Evolutionary conservation across 2,888 invertebrate genomes (phyloP), one percentile per base, ranked within the genome.

Genomic region (Dimorphilus gyrociliatus): DNA sequence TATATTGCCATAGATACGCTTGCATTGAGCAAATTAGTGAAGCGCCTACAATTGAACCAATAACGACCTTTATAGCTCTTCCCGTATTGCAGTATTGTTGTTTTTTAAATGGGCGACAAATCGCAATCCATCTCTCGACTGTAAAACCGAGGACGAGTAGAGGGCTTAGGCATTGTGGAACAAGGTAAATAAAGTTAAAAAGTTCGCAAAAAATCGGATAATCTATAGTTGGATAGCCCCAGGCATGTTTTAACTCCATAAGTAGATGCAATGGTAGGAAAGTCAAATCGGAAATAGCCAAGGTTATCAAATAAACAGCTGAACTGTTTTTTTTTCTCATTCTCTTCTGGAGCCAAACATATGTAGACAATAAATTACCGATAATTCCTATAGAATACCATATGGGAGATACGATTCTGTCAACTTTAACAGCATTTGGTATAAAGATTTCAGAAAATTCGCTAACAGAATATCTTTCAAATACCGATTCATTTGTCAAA

Each of bases 91-190:
- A 60, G 37, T 42, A 55, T 16, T 38, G 39, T 27, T 53, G 51
- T 33, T 55, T 53, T 27, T 39, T 35, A 37, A 56, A 60, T 1
- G 54, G 53, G 23, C 48, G 44, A 31, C 53, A 55, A 15, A 54
- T 46, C 4, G 58, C 57, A 19, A 60, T 54, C 40, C 53, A 60
- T 8, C 60, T 36, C 32, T 60, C 60, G 10, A 58, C 51, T 0
- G 60, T 59, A 30, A 59, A 60, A 4, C 53, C 53, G 3, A 60
- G 38, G n/a, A 60, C 57, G 2, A 60, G 40, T 12, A 60, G 31
- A 1, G 60, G 60, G 1, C 55, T 51, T 15, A 52, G 37, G 38
- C 57, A 60, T 34, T 59, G 58, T 2, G 51, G 51, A 3, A 46
- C 45, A 24, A 47, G 40, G 33, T 47, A 50, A 14, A 54, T 25